Evolutionary conservation across 2,888 invertebrate genomes (phyloP).

Genomic region (Calameuta idolon): DNA sequence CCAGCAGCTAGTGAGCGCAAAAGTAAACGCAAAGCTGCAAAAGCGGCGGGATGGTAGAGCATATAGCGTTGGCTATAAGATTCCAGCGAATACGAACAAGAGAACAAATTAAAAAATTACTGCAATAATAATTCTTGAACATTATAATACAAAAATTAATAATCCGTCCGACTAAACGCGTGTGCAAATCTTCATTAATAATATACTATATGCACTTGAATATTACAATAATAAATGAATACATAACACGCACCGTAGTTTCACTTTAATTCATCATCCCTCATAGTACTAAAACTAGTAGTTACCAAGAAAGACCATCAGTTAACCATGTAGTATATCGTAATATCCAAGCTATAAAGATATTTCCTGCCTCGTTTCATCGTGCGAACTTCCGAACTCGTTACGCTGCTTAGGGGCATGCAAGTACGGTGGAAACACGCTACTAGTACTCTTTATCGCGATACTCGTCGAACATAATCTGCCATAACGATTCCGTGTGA

Average conservation of each 20-base stretch:
- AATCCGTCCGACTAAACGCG: neutral
- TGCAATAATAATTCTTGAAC: neutral
- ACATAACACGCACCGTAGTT: neutral
- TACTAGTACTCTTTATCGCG: neutral
- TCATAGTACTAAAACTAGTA: neutral
- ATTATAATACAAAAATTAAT: neutral
- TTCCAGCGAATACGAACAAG: neutral
- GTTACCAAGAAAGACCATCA: neutral
- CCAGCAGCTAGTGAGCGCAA: slow-evolving; percentile 34
- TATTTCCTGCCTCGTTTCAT: neutral
- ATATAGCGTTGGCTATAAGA: slow-evolving; percentile 35
- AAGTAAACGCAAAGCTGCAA: slow-evolving; percentile 37
- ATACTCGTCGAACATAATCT: neutral
- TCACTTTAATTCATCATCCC: neutral
- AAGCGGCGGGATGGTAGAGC: slow-evolving; percentile 30
- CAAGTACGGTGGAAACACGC: neutral
- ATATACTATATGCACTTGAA: neutral
- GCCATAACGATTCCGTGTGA: neutral
- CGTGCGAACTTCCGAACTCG: neutral
- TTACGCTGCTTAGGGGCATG: neutral
- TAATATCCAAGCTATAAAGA: neutral
- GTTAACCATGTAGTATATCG: neutral
- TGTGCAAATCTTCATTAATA: neutral
- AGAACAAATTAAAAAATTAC: neutral
- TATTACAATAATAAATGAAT: neutral